Evolutionary conservation across 2,797 vertebrate species (phyloP).

Genomic region (Myripristis murdjan): DNA sequence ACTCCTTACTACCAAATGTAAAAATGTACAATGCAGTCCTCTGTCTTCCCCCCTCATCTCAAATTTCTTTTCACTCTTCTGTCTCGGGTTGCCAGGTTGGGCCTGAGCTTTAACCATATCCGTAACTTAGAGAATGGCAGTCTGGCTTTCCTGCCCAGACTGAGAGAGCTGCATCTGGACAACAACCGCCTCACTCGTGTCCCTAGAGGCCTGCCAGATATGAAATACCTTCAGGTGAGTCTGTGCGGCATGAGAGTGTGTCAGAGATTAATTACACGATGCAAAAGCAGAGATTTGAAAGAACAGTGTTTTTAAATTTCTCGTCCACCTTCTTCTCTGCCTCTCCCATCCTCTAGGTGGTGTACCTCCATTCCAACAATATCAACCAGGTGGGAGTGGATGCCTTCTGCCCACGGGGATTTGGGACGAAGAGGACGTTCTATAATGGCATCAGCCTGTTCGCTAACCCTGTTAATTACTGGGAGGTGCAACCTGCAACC

Average conservation of each 20-base stretch:
- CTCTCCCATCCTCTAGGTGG: constrained; percentile 82
- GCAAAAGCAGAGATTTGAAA: background rate
- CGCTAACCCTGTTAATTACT: constrained; percentile 93
- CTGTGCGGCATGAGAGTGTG: background rate
- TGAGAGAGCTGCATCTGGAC: constrained; percentile 93
- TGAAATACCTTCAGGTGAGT: constrained; percentile 92
- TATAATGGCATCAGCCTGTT: constrained; percentile 95
- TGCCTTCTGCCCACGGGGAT: constrained; percentile 92
- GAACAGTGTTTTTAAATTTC: background rate
- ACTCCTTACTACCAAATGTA: constrained; percentile 29
- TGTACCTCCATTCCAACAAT: constrained; percentile 93
- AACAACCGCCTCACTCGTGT: constrained; percentile 89
- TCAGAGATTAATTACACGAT: background rate
- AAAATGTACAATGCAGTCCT: constrained; percentile 17
- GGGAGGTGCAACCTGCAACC: constrained; percentile 94
- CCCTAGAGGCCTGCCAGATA: constrained; percentile 89
- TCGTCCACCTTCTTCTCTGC: background rate
- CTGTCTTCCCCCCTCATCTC: constrained; percentile 14
- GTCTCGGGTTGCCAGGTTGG: constrained; percentile 83
- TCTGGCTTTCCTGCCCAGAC: constrained; percentile 85
- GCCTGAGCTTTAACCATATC: constrained; percentile 91
- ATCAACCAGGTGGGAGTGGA: constrained; percentile 88
- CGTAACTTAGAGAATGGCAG: constrained; percentile 93
- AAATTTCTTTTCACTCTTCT: constrained; percentile 12
- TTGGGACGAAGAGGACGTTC: constrained; percentile 92